Evolutionary conservation across 2,113 vertebrate genomes (phyloP), one percentile per base, ranked within the genome.

Genomic region (Pterophyllum scalare): DNA sequence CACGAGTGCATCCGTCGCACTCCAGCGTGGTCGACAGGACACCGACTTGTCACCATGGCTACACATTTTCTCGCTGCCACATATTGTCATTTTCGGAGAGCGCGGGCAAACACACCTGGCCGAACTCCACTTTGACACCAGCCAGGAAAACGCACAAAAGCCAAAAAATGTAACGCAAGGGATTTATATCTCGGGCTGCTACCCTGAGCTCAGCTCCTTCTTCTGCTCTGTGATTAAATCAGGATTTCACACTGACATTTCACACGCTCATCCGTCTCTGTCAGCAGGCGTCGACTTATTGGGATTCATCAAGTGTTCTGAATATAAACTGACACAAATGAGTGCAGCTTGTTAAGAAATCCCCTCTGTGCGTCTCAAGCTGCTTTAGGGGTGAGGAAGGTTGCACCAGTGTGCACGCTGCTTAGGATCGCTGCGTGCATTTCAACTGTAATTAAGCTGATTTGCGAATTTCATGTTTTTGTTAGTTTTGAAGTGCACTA

Each of bases 11-110:
- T 83, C 79, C 38, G 61, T 72, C 61, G 7, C 6, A 26, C 74
- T 59, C 35, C 46, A 75, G 46, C 10, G 9, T 70, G 83, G 82
- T 81, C 75, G 61, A 86, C 77, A 82, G 61, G 92, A 88, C 85
- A 84, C 77, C 56, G 88, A 91, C 56, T 61, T 62, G 89, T 94
- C 89, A 84, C 93, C 93, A 93, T 94, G 92, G 91, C 17, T 82
- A 93, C 94, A 88, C 81, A 81, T 87, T 88, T 70, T 82, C 81
- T 87, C 84, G 43, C 46, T 67, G 35, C 75, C 74, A 75, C 84
- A 74, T 59, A 77, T 56, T 87, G 84, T 82, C 67, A 88, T 82
- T 88, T 89, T 62, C 58, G 20, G 28, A 54, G 28, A 82, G 77
- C 1, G 15, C 61, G 61, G 59, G 75, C 35, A 80, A 89, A 65